Base-by-base conservation (phyloP, 2,888 invertebrate genomes). In the Folsomia candida region DNA sequence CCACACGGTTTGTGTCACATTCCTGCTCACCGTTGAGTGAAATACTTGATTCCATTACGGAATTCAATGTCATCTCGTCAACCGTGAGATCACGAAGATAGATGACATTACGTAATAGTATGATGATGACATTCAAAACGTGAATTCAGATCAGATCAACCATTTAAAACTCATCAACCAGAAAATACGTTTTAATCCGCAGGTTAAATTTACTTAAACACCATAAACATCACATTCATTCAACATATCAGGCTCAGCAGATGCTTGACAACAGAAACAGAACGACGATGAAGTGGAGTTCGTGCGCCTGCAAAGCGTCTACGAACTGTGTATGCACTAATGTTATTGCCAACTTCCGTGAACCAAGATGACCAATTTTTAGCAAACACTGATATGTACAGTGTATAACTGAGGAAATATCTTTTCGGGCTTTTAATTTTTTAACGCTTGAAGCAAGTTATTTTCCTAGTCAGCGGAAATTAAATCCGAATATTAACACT, bases 71-170 rank as follows among this genome's bases (percentile, higher is more conserved):
- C 9, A 18, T 47, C 18, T 47, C 47, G 47, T 47, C 47, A 47
- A 9, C 47, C 18, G 47, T 11, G 47, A 47, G 47, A 47, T 47
- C 47, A 47, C 18, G 47, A 18, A 18, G 18, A 18, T 11, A 11
- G 47, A 47, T 47, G 47, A 47, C n/a, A 47, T 47, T 9, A 11
- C 18, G 47, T 47, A 11, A 18, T 47, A 47, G 9, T 47, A 11
- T 26, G 22, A 62, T 14, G 62, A 62, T 62, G 62, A 62, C 62
- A 62, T 62, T 62, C 11, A 3, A 62, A 62, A 62, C 27, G n/a
- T 11, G 20, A 28, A 62, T 62, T 37, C 62, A 62, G 62, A 62
- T 62, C 62, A 62, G 29, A 62, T 62, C 62, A 62, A 29, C n/a
- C 62, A 62, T 27, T 28, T 62, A 62, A 29, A 62, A 62, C 20